A percentile compares a stretch with the other conserved stretches of the same genome.
phyloP scores from a whole-genome alignment of 2,888 invertebrate genomes.

The Hartigia nigra region DNA sequence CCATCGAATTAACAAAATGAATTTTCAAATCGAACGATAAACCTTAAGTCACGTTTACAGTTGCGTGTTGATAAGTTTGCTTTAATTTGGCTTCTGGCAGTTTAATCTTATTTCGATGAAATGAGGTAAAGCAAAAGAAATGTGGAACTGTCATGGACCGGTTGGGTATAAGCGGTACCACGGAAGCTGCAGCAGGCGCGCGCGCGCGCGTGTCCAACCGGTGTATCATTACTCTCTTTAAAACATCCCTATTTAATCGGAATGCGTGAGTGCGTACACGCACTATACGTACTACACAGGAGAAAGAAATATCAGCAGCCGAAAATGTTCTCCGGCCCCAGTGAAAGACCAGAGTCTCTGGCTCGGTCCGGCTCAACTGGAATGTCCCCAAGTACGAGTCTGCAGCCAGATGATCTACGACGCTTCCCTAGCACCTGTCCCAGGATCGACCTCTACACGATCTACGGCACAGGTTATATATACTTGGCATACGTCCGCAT shows the following conservation, averaged over 20 bases:
- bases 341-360: not conserved
- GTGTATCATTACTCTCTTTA: conserved; percentile 48
- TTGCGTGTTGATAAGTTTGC: not conserved
- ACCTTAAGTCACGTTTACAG: not conserved
- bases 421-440: conserved; percentile 51
- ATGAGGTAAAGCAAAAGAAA: conserved; percentile 34
- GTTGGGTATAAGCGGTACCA: conserved; percentile 42
- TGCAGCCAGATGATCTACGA: conserved; percentile 43
- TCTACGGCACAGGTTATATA: not conserved
- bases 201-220: conserved; percentile 46
- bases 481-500: not conserved
- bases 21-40: not conserved
- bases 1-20: not conserved
- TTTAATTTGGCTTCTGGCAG: conserved; percentile 21
- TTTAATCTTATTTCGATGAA: conserved; percentile 48
- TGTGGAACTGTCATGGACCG: conserved; percentile 38
- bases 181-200: conserved; percentile 50
- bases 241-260: conserved; percentile 45
- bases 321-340: not conserved
- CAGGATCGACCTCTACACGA: conserved; percentile 6
- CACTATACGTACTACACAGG: not conserved
- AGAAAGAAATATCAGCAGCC: not conserved
- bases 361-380: not conserved
- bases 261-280: conserved; percentile 5
- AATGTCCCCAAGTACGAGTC: not conserved